Percentiles rank a stretch among this genome's conserved stretches.
Conservation (phyloP, 1,140 invertebrate species). For the Sesamia nonagrioides region DNA sequence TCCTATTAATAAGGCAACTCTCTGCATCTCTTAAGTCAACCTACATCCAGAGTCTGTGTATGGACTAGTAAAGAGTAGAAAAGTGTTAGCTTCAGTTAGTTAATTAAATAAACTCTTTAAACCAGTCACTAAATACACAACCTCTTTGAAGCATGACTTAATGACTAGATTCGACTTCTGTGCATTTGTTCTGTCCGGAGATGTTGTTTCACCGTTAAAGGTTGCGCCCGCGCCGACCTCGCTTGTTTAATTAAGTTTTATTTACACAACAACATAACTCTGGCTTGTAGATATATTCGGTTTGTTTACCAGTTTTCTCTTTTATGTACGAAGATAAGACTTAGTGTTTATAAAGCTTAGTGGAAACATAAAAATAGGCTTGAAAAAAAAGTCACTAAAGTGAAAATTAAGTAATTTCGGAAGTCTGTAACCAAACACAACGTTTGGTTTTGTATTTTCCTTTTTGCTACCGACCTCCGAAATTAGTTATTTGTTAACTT, state of each 20-base stretch:
- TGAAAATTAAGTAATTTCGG: too few relatives aligned
- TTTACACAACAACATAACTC: constrained; percentile 37
- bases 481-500: too few relatives aligned
- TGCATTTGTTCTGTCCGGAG: constrained; percentile 12
- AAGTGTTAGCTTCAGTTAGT: neutral
- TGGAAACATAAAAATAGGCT: too few relatives aligned
- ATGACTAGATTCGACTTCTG: constrained; percentile 31
- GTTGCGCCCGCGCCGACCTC: constrained; percentile 38
- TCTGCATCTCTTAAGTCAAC: too few relatives aligned
- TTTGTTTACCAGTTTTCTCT: constrained; percentile 40
- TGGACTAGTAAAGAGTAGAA: neutral
- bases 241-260: constrained; percentile 44
- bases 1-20: too few relatives aligned
- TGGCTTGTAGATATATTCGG: neutral
- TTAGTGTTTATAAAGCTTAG: neutral
- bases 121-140: neutral
- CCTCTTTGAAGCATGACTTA: neutral
- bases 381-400: too few relatives aligned
- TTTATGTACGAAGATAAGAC: constrained; percentile 13
- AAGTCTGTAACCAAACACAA: too few relatives aligned
- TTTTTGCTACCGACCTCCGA: too few relatives aligned
- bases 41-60: too few relatives aligned
- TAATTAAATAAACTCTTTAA: neutral
- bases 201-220: constrained; percentile 32
- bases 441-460: too few relatives aligned